phyloP scores from a whole-genome alignment of 2,888 invertebrate genomes.

The Sericinus montela region DNA sequence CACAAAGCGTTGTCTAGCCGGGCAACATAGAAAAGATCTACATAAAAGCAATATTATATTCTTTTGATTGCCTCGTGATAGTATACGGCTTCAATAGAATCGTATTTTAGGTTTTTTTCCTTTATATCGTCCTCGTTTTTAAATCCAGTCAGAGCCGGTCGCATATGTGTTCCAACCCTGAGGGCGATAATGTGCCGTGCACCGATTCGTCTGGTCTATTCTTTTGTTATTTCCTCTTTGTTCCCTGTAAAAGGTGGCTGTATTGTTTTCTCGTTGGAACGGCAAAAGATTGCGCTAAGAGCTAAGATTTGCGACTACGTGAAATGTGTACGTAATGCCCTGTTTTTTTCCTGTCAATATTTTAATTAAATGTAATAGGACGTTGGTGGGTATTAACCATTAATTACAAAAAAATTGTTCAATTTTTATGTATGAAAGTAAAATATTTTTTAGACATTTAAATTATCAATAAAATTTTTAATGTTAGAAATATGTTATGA shows the following conservation, averaged over 20 bases:
- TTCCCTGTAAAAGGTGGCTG: constrained; percentile 63
- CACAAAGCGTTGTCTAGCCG: constrained; percentile 47
- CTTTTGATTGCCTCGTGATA: constrained; percentile 27
- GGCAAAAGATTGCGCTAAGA: constrained; percentile 69
- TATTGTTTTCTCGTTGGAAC: constrained; percentile 70
- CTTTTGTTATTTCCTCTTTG: constrained; percentile 72
- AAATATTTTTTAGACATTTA: too few species aligned
- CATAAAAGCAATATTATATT: constrained; percentile 29
- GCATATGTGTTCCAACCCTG: constrained; percentile 49
- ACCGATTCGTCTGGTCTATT: constrained; percentile 64
- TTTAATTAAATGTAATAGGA: neutral
- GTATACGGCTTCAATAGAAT: constrained; percentile 28
- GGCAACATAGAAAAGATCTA: constrained; percentile 23
- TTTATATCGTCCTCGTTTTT: constrained; percentile 46
- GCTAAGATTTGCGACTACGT: constrained; percentile 72
- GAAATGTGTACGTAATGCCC: constrained; percentile 42
- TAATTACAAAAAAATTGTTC: too few species aligned
- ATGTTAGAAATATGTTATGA: too few species aligned
- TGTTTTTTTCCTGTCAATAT: neutral
- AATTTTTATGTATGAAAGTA: too few species aligned
- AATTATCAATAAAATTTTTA: too few species aligned
- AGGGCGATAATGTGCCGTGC: constrained; percentile 51
- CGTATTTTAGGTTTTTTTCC: constrained; percentile 35
- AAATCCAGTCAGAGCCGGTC: constrained; percentile 47
- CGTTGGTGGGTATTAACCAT: too few species aligned